Conservation (phyloP, 35 echinoderm and acorn worm genomes). For the Ophiothrix spiculata region DNA sequence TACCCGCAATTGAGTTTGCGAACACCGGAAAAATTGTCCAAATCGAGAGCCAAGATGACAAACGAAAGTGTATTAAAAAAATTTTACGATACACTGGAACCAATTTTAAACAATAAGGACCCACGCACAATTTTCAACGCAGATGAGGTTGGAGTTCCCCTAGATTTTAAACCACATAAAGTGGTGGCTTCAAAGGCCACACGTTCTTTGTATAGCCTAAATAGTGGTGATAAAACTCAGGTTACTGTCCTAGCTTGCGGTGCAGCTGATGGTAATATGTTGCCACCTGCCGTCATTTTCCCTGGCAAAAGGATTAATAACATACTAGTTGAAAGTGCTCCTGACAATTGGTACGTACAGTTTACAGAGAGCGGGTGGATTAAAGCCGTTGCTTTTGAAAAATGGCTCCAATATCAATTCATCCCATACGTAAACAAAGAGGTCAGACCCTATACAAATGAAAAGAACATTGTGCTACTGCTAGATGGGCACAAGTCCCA, state of each 20-base stretch:
- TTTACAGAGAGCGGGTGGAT: neutral
- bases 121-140: neutral
- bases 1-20: neutral
- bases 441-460: neutral
- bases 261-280: neutral
- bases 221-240: constrained; percentile 1
- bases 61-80: neutral
- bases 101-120: neutral
- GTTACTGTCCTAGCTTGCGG: neutral
- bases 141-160: neutral
- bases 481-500: neutral
- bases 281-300: neutral
- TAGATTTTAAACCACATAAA: neutral
- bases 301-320: neutral
- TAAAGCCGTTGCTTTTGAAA: neutral
- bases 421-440: neutral
- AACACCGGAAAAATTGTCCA: neutral
- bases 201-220: neutral
- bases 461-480: neutral
- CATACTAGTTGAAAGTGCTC: neutral
- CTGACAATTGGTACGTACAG: neutral
- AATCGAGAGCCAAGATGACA: neutral
- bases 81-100: neutral
- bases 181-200: neutral
- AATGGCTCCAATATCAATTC: neutral